Conservation (phyloP, 2,888 invertebrate genomes). For the Drosophila nr. perissopoda region DNA sequence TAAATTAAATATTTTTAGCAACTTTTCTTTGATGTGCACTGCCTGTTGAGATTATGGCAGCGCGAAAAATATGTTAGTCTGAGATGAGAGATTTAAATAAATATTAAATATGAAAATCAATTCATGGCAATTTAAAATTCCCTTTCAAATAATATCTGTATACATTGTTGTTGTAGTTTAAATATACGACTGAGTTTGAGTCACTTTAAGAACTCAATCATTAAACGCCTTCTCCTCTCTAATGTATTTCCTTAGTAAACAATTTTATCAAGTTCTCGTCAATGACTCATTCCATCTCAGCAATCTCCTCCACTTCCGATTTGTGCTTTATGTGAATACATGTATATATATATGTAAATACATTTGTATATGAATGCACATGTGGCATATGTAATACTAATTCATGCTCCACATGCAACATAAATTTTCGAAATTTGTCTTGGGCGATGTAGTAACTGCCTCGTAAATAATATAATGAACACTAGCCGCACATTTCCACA, state of each 20-base stretch:
- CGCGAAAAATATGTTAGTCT: not conserved
- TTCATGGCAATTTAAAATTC: not conserved
- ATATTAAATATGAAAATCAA: not conserved
- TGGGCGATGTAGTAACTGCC: conserved; percentile 53
- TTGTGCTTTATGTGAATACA: not conserved
- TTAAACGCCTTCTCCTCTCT: not conserved
- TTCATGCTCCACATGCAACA: conserved; percentile 29
- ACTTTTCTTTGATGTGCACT: not conserved
- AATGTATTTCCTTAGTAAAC: not conserved
- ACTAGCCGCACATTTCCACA: conserved; percentile 62
- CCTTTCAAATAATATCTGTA: not conserved
- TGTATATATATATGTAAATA: not conserved
- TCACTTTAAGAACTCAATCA: not conserved
- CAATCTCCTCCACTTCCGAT: conserved; percentile 34
- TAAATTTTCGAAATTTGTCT: conserved; percentile 68
- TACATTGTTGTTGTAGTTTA: not conserved
- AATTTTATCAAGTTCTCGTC: conserved; percentile 26
- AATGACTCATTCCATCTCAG: conserved; percentile 39
- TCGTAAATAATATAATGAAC: conserved; percentile 66
- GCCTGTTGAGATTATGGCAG: not conserved
- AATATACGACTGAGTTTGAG: not conserved
- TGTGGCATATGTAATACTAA: conserved; percentile 32
- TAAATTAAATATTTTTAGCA: not conserved
- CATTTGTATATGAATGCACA: conserved; percentile 12
- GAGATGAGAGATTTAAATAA: not conserved